Percentiles rank a stretch among this genome's conserved stretches.
These are phyloP conservation scores for Ficedula albicollis DNA, from an alignment of 2,797 vertebrate genomes.

Conservation along the genomic window DNA sequence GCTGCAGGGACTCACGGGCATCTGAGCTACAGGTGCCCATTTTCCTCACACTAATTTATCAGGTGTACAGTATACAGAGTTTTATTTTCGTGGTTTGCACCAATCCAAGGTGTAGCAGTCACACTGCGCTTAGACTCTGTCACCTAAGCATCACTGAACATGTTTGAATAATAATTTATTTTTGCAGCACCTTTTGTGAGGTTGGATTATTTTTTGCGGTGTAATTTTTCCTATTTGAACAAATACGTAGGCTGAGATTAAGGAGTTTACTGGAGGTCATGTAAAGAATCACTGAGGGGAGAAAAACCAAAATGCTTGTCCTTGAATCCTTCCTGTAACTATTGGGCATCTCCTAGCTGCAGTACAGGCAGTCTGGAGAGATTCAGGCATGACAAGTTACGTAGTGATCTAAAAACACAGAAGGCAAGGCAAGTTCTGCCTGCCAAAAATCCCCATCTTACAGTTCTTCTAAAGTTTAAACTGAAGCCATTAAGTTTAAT, in stretches of 20 bases:
- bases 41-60: not conserved
- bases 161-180: not conserved
- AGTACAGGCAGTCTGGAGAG: not conserved
- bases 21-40: not conserved
- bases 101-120: not conserved
- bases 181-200: not conserved
- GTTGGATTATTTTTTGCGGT: not conserved
- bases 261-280: not conserved
- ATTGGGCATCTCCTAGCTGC: not conserved
- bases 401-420: not conserved
- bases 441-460: not conserved
- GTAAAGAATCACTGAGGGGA: not conserved
- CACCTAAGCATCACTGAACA: not conserved
- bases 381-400: not conserved
- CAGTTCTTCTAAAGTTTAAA: not conserved
- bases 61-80: not conserved
- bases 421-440: accelerated
- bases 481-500: not conserved
- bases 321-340: not conserved
- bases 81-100: not conserved
- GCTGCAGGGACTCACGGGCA: not conserved
- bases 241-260: not conserved
- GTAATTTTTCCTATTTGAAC: not conserved
- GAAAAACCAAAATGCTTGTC: not conserved
- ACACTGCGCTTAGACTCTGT: not conserved